Percentiles rank a stretch among this genome's conserved stretches.
Evolutionary conservation across 2,888 invertebrate species (phyloP).

Genomic region (Metopia argyrocephala): DNA sequence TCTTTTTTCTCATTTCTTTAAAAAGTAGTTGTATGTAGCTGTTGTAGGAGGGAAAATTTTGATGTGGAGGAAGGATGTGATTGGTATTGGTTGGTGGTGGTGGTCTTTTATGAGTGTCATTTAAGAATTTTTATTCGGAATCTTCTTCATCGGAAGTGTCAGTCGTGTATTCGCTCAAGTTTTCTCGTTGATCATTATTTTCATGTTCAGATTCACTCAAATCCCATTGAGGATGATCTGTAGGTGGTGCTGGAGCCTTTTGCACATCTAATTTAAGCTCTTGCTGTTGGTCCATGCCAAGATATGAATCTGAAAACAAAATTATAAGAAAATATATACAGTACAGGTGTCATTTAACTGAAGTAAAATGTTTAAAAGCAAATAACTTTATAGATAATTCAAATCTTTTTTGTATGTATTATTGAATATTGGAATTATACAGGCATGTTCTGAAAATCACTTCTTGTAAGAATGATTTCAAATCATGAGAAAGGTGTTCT

Average conservation of each 20-base stretch:
- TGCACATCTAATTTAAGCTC: slow-evolving; percentile 98
- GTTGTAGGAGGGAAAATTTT: slow-evolving; percentile 58
- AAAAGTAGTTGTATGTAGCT: slow-evolving; percentile 33
- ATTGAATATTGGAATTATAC: too few relatives aligned
- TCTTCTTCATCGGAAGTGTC: slow-evolving; percentile 83
- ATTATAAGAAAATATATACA: too few relatives aligned
- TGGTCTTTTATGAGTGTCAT: slow-evolving; percentile 39
- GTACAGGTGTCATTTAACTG: too few relatives aligned
- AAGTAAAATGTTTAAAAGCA: too few relatives aligned
- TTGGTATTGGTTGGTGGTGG: slow-evolving; percentile 28
- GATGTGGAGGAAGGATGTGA: slow-evolving; percentile 55
- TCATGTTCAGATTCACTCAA: slow-evolving; percentile 95
- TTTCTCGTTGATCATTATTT: slow-evolving; percentile 81
- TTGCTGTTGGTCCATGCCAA: slow-evolving; percentile 96
- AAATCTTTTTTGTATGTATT: too few relatives aligned
- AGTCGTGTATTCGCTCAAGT: slow-evolving; percentile 84
- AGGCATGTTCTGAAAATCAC: too few relatives aligned
- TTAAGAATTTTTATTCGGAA: slow-evolving; percentile 68
- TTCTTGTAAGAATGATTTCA: too few relatives aligned
- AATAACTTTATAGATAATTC: too few relatives aligned
- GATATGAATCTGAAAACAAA: slow-evolving; percentile 91
- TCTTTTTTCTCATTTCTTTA: slow-evolving; percentile 19
- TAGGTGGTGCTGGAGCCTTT: slow-evolving; percentile 94
- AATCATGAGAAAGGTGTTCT: too few relatives aligned
- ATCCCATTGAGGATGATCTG: slow-evolving; percentile 98